These are phyloP conservation scores for Danionella dracula DNA, from an alignment of 2,797 vertebrate species.

Conservation along the genomic window DNA sequence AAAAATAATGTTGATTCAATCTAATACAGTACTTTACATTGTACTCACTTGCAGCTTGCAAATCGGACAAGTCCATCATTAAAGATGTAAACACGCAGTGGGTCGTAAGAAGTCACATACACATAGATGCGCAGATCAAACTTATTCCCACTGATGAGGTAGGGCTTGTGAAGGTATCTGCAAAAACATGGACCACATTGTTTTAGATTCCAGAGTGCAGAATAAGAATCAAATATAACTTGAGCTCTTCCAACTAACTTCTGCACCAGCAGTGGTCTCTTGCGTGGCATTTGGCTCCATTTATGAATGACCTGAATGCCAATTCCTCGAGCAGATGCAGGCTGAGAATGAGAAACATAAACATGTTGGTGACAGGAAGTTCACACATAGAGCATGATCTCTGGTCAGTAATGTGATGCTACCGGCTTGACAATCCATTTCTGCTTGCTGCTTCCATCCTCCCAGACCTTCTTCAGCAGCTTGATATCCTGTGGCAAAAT, in stretches of 20 bases:
- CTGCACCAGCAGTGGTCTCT: conserved; percentile 89
- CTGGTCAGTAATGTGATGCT: conserved; percentile 18
- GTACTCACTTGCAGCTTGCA: conserved; percentile 95
- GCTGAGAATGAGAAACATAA: conserved; percentile 60
- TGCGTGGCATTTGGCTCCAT: conserved; percentile 96
- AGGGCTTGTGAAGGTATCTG: conserved; percentile 96
- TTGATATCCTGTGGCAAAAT: conserved; percentile 93
- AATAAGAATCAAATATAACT: background rate
- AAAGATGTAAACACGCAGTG: conserved; percentile 91
- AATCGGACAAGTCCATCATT: conserved; percentile 94
- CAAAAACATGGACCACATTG: background rate
- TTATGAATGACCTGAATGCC: conserved; percentile 98
- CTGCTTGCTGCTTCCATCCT: conserved; percentile 76
- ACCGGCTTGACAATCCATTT: conserved; percentile 99
- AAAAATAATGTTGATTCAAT: too few relatives aligned
- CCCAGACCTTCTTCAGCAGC: conserved; percentile 87
- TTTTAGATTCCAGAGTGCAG: background rate
- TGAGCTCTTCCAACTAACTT: conserved; percentile 62
- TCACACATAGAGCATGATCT: background rate
- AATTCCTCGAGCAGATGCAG: conserved; percentile 90
- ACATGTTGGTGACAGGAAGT: background rate
- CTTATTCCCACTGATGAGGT: conserved; percentile 95
- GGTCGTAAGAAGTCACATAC: conserved; percentile 90
- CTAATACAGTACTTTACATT: background rate
- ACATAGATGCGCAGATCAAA: conserved; percentile 97